Percentiles rank a stretch among this genome's conserved stretches.
Conservation (phyloP, 2,797 vertebrate genomes). For the Xenopus petersii region DNA sequence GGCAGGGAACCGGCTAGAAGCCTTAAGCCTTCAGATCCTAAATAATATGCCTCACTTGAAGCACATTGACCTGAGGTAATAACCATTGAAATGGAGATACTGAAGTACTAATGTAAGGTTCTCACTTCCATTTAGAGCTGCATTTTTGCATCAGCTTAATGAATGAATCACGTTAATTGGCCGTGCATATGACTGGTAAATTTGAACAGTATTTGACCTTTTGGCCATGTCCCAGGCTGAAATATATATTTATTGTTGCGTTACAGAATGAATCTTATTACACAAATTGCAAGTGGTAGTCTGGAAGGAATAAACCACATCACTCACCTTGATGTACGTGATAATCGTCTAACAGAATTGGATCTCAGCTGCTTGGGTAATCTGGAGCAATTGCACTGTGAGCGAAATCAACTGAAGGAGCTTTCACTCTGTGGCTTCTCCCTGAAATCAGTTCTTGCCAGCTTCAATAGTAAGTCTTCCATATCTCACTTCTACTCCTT, state of each 20-base stretch:
- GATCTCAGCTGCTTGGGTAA: slow-evolving; percentile 82
- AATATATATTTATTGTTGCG: slow-evolving; percentile 3
- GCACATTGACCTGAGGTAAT: slow-evolving; percentile 88
- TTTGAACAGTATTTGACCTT: no score
- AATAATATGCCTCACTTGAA: slow-evolving; percentile 81
- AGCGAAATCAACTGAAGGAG: slow-evolving; percentile 83
- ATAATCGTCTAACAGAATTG: slow-evolving; percentile 81
- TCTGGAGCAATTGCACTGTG: slow-evolving; percentile 89
- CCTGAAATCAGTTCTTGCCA: slow-evolving; percentile 81
- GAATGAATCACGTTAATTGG: no score
- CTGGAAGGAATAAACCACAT: slow-evolving; percentile 79
- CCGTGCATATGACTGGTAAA: no score
- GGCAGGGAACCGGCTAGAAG: slow-evolving; percentile 84
- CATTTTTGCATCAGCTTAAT: no score
- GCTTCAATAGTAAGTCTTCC: slow-evolving; percentile 78
- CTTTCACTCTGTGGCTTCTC: slow-evolving; percentile 85
- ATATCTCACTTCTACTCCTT: slow-evolving; percentile 23
- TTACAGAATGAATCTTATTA: slow-evolving; percentile 82
- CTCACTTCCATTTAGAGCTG: no score
- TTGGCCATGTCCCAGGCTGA: no score
- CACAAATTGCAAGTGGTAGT: slow-evolving; percentile 67
- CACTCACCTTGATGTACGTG: slow-evolving; percentile 84
- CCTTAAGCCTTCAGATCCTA: slow-evolving; percentile 73
- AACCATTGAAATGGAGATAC: background rate
- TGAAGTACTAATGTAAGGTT: background rate